Percentiles rank a stretch among this genome's conserved stretches.
These are phyloP conservation scores for Hypena proboscidalis DNA, from an alignment of 2,888 invertebrate genomes.

Conservation along the genomic window DNA sequence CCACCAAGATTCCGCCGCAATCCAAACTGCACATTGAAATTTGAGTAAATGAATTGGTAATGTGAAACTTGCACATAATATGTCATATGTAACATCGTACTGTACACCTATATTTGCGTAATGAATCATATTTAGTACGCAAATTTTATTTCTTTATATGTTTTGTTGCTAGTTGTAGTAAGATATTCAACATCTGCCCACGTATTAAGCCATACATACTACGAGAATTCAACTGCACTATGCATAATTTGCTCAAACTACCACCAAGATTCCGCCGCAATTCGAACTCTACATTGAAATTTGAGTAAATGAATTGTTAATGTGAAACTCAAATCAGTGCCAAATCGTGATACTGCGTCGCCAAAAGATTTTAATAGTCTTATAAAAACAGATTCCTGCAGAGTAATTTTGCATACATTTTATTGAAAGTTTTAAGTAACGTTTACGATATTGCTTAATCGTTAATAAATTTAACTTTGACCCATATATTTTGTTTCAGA, in stretches of 20 bases:
- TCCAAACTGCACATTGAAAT: constrained; percentile 10
- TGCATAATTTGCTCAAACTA: too few relatives aligned
- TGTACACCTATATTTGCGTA: constrained; percentile 14
- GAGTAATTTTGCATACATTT: constrained; percentile 35
- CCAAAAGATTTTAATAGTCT: constrained; percentile 37
- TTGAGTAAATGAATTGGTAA: constrained; percentile 27
- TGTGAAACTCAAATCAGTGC: constrained; percentile 40
- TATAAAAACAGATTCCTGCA: constrained; percentile 34
- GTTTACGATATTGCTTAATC: too few relatives aligned
- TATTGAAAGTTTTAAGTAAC: constrained; percentile 18
- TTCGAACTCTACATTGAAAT: constrained; percentile 9
- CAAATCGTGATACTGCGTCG: constrained; percentile 37
- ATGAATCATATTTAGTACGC: constrained; percentile 8
- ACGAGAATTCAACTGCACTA: too few relatives aligned
- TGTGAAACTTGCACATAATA: too few relatives aligned
- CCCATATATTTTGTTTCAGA: too few relatives aligned
- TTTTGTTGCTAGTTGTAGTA: not conserved
- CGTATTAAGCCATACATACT: too few relatives aligned
- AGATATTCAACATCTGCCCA: too few relatives aligned
- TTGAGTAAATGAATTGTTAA: constrained; percentile 27
- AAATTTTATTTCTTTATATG: not conserved
- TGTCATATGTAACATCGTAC: too few relatives aligned
- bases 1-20: too few relatives aligned
- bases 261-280: too few relatives aligned
- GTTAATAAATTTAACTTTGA: too few relatives aligned